These are phyloP conservation scores for Lophotis ruficrista DNA, from an alignment of 2,113 vertebrate genomes.

Conservation along the genomic window DNA sequence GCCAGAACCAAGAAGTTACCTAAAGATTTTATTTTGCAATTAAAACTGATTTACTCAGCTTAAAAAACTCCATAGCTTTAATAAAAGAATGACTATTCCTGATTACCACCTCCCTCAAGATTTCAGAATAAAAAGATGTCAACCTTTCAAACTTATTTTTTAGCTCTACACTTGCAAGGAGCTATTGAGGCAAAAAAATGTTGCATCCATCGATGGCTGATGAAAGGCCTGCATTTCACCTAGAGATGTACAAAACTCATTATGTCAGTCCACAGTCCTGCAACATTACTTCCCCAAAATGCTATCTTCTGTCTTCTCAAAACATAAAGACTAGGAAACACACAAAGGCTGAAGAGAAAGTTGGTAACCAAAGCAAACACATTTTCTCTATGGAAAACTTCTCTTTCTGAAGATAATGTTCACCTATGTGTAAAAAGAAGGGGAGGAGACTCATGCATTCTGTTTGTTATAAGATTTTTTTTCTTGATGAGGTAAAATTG, in stretches of 20 bases:
- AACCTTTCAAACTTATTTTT: not conserved
- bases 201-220: not conserved
- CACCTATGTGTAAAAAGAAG: constrained; percentile 10
- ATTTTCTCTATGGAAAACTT: constrained; percentile 9
- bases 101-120: not conserved
- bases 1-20: not conserved
- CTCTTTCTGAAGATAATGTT: not conserved
- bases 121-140: not conserved
- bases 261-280: not conserved
- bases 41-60: not conserved
- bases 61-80: not conserved
- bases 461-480: not conserved
- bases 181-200: not conserved
- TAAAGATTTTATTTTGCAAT: not conserved
- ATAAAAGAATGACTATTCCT: not conserved
- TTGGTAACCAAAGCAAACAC: constrained; percentile 54
- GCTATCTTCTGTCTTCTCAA: constrained; percentile 34
- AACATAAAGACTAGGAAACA: constrained; percentile 44
- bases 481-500: constrained; percentile 41
- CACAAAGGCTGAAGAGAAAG: constrained; percentile 53
- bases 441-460: not conserved
- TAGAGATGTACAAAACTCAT: not conserved
- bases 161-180: not conserved
- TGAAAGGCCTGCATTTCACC: not conserved
- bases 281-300: constrained; percentile 9